Base-by-base conservation (phyloP, 35 echinoderm and acorn worm species). In the Hemicentrotus pulcherrimus region DNA sequence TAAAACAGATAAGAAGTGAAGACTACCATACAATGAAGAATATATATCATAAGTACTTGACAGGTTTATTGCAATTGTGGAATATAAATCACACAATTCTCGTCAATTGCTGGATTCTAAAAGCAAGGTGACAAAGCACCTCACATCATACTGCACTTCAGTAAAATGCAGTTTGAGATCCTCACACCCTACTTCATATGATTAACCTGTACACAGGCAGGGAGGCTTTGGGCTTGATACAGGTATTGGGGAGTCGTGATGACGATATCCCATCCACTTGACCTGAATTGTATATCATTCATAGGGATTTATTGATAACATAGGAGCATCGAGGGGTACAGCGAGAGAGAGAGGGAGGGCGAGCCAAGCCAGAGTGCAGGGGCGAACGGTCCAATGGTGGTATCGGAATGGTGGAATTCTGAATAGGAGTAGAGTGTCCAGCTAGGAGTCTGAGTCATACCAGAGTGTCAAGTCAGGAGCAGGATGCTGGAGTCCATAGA, bases 271-370 rank as follows among this genome's bases (percentile, higher is more conserved):
- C 46, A 47, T 47, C 88, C 88, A 45, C 88, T 90, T 90, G 88
- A 90, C 88, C 88, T 90, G 88, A 90, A 90, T 90, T 90, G 88
- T 90, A 90, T 90, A 90, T 90, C 88, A 90, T 90, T 90, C 88
- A 33, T 33, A 15, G 46, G 70, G 88, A 90, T 90, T 90, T 90
- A 90, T 90, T 90, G 88, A 90, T 45, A 90, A 90, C 88, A 47
- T 90, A 90, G 88, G 28, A 89, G 87, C 87, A 89, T 32, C 11
- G 28, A 90, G 32, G 88, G 32, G 46, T 45, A 47, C 4, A 14
- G 32, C 5, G 46, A 90, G 88, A 31, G 31, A 31, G 31, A 88
- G 19, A 88, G 86, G n/a, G 33, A 35, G 86, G 33, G 12, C 88
- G 12, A 78, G 16, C 1, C 24, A 9, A 50, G 50, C 50, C 50